Evolutionary conservation across 1,140 invertebrate genomes (phyloP).

Genomic region (Ceratitis capitata): DNA sequence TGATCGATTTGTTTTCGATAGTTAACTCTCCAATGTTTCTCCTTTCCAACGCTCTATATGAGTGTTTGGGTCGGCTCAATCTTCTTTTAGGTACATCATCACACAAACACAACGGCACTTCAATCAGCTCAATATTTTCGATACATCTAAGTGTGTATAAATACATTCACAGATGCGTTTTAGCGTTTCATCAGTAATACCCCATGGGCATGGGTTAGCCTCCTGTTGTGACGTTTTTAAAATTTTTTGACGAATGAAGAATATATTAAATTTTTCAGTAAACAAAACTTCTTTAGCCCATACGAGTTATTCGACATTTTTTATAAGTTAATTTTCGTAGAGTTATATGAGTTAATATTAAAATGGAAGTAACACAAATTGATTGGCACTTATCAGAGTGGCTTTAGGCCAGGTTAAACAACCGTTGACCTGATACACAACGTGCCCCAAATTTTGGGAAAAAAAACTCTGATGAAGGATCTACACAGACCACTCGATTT

Average conservation of each 20-base stretch:
- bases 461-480: too few species aligned
- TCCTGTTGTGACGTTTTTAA: conserved; percentile 20
- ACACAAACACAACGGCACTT: not conserved
- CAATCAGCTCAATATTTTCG: not conserved
- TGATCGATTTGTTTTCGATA: not conserved
- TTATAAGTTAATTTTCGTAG: conserved; percentile 31
- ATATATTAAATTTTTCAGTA: not conserved
- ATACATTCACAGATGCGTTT: too few species aligned
- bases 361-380: too few species aligned
- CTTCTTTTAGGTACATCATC: not conserved
- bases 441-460: too few species aligned
- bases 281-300: not conserved
- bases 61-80: not conserved
- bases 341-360: too few species aligned
- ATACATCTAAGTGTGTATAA: not conserved
- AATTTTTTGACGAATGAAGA: not conserved
- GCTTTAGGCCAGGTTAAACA: too few species aligned
- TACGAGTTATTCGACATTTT: not conserved
- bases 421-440: too few species aligned
- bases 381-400: too few species aligned
- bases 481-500: too few species aligned
- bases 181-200: not conserved
- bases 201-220: not conserved
- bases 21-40: not conserved
- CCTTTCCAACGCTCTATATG: not conserved